A percentile compares a stretch with the other conserved stretches of the same genome.
Evolutionary conservation across 2,797 vertebrate genomes (phyloP).

Genomic region (Dicrostonyx torquatus): DNA sequence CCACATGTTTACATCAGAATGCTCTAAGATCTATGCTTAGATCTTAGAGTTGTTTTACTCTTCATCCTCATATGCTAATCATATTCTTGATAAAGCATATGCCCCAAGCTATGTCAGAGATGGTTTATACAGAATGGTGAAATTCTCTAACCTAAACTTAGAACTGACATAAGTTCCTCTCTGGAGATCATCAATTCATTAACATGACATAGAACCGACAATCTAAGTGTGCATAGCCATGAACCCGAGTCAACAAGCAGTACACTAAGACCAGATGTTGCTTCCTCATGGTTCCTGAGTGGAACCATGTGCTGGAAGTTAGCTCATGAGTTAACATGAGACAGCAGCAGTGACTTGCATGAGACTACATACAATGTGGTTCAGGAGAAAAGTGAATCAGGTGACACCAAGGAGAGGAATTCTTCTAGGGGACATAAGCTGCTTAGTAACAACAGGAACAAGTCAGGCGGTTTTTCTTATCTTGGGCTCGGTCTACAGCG

Average conservation of each 20-base stretch:
- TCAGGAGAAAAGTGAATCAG: neutral
- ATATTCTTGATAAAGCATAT: neutral
- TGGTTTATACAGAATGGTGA: neutral
- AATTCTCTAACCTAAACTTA: conserved; percentile 27
- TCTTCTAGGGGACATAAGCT: neutral
- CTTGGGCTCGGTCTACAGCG: neutral
- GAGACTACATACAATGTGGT: neutral
- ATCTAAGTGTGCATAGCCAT: neutral
- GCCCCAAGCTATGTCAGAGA: neutral
- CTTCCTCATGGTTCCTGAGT: neutral
- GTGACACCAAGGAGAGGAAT: neutral
- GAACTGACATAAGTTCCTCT: neutral
- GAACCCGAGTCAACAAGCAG: neutral
- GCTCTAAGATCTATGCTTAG: neutral
- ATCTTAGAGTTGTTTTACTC: neutral
- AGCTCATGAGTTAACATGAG: neutral
- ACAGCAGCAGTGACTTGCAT: neutral
- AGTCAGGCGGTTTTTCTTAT: neutral
- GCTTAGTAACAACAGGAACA: neutral
- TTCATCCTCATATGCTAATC: neutral
- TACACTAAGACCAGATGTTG: neutral
- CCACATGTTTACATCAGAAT: neutral
- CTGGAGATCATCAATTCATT: conserved; percentile 17
- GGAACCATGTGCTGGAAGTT: neutral
- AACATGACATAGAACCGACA: conserved; percentile 1